Conservation (phyloP, 1,140 invertebrate species). For the Archivesica marissinica region DNA sequence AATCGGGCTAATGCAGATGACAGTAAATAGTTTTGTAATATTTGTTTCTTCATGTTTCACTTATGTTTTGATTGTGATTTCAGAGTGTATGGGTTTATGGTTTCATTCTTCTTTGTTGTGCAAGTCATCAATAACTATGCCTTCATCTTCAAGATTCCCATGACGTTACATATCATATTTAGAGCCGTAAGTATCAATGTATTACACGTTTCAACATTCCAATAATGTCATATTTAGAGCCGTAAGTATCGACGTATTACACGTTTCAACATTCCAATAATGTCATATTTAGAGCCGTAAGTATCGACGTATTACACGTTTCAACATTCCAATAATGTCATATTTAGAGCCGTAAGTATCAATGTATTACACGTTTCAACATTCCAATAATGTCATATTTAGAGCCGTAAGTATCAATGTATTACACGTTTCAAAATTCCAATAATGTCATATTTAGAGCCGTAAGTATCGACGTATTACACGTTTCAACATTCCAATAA, state of each 20-base stretch:
- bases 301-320: too few relatives aligned
- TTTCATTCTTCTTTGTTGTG: slow-evolving; percentile 95
- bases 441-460: too few relatives aligned
- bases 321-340: too few relatives aligned
- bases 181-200: slow-evolving; percentile 91
- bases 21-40: too few relatives aligned
- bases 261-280: slow-evolving; percentile 99
- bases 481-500: slow-evolving; percentile 99
- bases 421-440: too few relatives aligned
- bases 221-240: too few relatives aligned
- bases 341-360: too few relatives aligned
- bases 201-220: too few relatives aligned
- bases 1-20: too few relatives aligned
- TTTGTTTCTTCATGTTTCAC: background rate
- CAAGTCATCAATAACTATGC: slow-evolving; percentile 98
- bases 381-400: slow-evolving; percentile 99
- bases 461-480: too few relatives aligned
- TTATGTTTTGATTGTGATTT: slow-evolving; percentile 73
- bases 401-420: slow-evolving; percentile 91
- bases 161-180: slow-evolving; percentile 99
- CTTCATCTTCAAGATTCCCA: slow-evolving; percentile 98
- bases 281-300: slow-evolving; percentile 98
- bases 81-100: slow-evolving; percentile 93
- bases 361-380: too few relatives aligned
- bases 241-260: too few relatives aligned